Base-by-base conservation (phyloP, 2,797 vertebrate genomes). In the Anolis apletophallus region DNA sequence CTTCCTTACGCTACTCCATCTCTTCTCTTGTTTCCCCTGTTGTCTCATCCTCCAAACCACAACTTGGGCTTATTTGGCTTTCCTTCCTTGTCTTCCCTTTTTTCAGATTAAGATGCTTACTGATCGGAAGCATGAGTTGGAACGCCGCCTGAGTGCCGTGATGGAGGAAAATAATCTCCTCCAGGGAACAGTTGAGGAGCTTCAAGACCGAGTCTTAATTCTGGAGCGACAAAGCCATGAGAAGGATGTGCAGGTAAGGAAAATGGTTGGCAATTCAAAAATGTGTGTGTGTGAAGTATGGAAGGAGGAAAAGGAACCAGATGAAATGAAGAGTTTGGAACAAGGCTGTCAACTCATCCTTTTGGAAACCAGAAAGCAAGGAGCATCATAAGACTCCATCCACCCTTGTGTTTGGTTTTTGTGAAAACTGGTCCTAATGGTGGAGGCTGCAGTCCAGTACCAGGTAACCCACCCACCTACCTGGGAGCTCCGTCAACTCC, bases 91-190 rank as follows among this genome's bases (percentile, higher is more conserved):
- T 57, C 36, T 50, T 71, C n/a, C 81, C 34, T 16, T 59, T 81
- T 93, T 71, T 26, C 94, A 99, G 99, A 99, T 99, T 95, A 98
- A 98, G 95, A 98, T 98, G 98, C 97, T 99, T 94, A 98, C 98
- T 0, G 98, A 99, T 93, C 97, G 97, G 90, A 99, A 99, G 94
- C 96, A 96, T 92, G 98, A 99, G 93, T 95, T 99, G 93, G 98
- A 99, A 88, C 97, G 94, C 11, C 97, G 97, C 26, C 96, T 98
- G 79, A 97, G 96, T 17, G 94, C 96, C 77, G 96, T 98, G 92
- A 96, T 98, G 90, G 97, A 98, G 94, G 98, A 99, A 89, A 99
- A 99, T 0, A 97, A 98, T 92, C 95, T 98, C 90, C 97, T 99
- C 87, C 98, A 98, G 93, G 98, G 96, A 40, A 97, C 98, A 0